Evolutionary conservation across 1,140 invertebrate species (phyloP), one percentile per base, ranked within the genome.

Genomic region (Drosophila grimshawi): DNA sequence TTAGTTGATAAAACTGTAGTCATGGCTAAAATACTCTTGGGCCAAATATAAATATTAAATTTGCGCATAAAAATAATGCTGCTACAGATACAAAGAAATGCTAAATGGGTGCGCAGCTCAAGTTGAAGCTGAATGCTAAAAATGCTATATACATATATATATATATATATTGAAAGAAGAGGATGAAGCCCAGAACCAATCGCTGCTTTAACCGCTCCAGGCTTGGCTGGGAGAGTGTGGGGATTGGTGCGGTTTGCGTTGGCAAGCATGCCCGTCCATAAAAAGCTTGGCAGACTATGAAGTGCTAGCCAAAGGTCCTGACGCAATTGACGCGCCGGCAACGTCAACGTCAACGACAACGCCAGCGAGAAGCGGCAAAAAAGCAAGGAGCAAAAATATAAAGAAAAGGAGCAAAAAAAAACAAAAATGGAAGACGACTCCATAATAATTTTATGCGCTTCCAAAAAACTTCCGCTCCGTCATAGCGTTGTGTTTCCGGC

Each of bases 381-480:
- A 19, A 27, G 19, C 19, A 19, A 19, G 19, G 19, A 19, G 19
- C 19, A 56, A 33, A 63, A n/a, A 64, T 27, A 29, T 37, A 63
- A 55, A 45, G 11, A 27, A 53, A 46, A 37, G 53, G 19, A 19
- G 19, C 19, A 52, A 49, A 29, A 35, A 19, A 41, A 30, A 37
- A 27, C 57, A 65, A 76, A 80, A 80, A 73, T 64, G 74, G 27
- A 74, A 66, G 82, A 83, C 68, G 80, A 89, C 85, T 88, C 85
- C 83, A 88, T 88, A 88, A 88, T 88, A 88, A 88, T 88, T 88
- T 88, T 88, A 88, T 88, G 83, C 85, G 85, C 83, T 88, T 88
- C 83, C 83, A 89, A 88, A 86, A 88, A 88, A 88, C 83, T 88
- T 88, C 85, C 83, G 85, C 69, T 89, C 83, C 80, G 85, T 83